phyloP scores from a whole-genome alignment of 1,140 invertebrate genomes.

The Littorina saxatilis region DNA sequence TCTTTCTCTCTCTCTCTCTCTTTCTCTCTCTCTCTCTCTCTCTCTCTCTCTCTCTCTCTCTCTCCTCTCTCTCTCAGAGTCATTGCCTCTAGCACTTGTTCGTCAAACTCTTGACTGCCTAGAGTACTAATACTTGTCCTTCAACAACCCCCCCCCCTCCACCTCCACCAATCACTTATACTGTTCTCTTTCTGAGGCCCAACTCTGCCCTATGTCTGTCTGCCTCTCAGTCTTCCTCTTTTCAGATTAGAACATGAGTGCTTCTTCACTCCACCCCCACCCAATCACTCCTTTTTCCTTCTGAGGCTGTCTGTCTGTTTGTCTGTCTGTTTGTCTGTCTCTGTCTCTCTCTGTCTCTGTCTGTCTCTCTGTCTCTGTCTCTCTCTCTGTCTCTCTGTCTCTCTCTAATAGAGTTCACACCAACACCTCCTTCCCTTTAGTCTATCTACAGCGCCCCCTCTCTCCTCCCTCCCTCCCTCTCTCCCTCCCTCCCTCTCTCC shows the following conservation, averaged over 20 bases:
- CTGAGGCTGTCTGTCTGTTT: background rate
- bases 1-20: slow-evolving; percentile 2
- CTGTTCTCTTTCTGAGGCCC: background rate
- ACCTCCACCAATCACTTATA: background rate
- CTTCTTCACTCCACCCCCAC: too few species aligned
- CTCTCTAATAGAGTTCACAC: background rate
- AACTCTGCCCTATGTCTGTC: background rate
- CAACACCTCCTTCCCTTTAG: too few species aligned
- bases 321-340: background rate
- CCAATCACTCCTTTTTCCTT: background rate
- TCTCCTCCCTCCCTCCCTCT: background rate
- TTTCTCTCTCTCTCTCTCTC: slow-evolving; percentile 10
- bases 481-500: background rate
- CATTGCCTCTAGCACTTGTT: background rate
- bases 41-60: slow-evolving; percentile 12
- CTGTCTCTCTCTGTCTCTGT: background rate
- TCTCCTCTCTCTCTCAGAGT: background rate
- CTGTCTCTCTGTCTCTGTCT: background rate
- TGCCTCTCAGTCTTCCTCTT: background rate
- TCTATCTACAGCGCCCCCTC: background rate
- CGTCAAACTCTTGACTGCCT: background rate
- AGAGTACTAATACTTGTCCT: background rate
- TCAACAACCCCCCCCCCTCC: background rate
- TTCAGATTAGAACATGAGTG: background rate
- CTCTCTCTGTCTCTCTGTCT: background rate